These are phyloP conservation scores for Notolabrus celidotus DNA, from an alignment of 2,797 vertebrate genomes.

Conservation along the genomic window DNA sequence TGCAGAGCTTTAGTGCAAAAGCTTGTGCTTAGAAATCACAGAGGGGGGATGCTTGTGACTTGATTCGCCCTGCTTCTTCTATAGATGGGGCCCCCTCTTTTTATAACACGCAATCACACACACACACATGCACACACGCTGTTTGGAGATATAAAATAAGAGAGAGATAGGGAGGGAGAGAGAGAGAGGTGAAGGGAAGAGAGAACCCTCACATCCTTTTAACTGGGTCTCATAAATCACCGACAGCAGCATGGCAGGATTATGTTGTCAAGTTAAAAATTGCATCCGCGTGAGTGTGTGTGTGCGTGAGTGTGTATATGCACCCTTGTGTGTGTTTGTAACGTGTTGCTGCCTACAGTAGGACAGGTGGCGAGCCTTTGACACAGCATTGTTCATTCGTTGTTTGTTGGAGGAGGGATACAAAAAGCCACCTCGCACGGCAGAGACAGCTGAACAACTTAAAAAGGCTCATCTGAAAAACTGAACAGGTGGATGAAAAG, in stretches of 20 bases:
- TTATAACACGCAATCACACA: constrained; percentile 10
- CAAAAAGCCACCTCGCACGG: constrained; percentile 56
- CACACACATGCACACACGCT: constrained; percentile 19
- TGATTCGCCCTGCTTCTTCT: constrained; percentile 52
- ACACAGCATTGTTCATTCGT: constrained; percentile 63
- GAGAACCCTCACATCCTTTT: constrained; percentile 70
- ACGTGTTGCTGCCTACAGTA: constrained; percentile 30
- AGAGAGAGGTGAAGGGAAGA: constrained; percentile 39
- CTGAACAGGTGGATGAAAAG: constrained; percentile 68
- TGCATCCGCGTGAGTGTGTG: constrained; percentile 29
- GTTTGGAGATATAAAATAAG: constrained; percentile 46
- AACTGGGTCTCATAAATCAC: constrained; percentile 82
- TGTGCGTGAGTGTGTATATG: constrained; percentile 3
- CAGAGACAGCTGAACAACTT: constrained; percentile 67
- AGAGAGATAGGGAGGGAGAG: constrained; percentile 23
- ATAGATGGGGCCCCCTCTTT: constrained; percentile 46
- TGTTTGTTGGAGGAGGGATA: constrained; percentile 63
- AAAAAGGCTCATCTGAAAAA: constrained; percentile 61
- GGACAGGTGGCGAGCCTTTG: constrained; percentile 74
- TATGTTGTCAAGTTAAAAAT: constrained; percentile 76
- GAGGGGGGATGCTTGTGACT: constrained; percentile 58
- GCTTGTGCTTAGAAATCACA: constrained; percentile 74
- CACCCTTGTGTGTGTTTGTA: constrained; percentile 22
- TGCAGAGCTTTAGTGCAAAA: constrained; percentile 69
- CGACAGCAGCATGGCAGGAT: constrained; percentile 74